phyloP scores from a whole-genome alignment of 2,888 invertebrate genomes.

The Brenthis ino region DNA sequence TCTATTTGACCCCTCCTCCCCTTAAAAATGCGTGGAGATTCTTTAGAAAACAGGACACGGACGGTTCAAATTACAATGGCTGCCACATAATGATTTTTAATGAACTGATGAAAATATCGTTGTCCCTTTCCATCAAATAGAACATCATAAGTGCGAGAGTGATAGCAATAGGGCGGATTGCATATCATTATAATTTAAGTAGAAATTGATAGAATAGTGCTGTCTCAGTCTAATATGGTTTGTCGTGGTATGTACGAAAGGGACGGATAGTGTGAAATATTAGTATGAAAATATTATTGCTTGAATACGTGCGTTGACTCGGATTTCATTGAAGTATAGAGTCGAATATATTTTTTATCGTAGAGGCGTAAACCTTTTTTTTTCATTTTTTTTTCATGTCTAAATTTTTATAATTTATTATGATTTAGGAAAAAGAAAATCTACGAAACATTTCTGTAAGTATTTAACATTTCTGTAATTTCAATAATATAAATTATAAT shows the following conservation, averaged over 20 bases:
- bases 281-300: constrained; percentile 52
- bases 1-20: constrained; percentile 45
- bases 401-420: background rate
- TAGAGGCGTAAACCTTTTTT: constrained; percentile 22
- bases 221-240: constrained; percentile 50
- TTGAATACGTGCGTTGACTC: constrained; percentile 35
- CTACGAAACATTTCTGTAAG: too few species aligned
- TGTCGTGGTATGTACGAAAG: constrained; percentile 38
- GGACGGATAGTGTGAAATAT: constrained; percentile 50
- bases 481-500: too few species aligned
- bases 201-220: constrained; percentile 42
- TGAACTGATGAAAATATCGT: constrained; percentile 36
- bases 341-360: constrained; percentile 31
- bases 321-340: constrained; percentile 37
- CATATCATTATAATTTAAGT: constrained; percentile 65
- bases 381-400: background rate
- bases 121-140: constrained; percentile 44
- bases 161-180: constrained; percentile 57
- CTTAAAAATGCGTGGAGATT: constrained; percentile 38
- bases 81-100: constrained; percentile 27
- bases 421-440: too few species aligned
- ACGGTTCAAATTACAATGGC: constrained; percentile 44
- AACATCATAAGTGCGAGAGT: constrained; percentile 45
- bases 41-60: constrained; percentile 38
- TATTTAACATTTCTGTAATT: too few species aligned